These are phyloP conservation scores for Drosophila histrio DNA, from an alignment of 2,888 invertebrate species.

Conservation along the genomic window DNA sequence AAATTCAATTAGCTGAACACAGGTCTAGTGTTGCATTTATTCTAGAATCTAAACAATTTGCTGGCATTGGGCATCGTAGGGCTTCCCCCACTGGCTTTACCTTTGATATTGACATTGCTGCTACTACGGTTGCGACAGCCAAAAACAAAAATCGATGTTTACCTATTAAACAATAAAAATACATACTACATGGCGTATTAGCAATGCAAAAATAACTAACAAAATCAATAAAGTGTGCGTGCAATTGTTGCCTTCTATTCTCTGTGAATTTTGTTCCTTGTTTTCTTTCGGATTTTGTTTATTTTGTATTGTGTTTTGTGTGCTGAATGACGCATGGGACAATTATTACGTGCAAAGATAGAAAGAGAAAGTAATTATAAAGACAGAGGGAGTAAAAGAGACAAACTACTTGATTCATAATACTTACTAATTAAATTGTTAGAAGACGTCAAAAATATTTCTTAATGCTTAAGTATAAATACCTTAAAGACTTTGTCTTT, in stretches of 20 bases:
- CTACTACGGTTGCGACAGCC: neutral
- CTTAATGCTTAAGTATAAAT: no score
- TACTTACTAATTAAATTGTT: slow-evolving; percentile 62
- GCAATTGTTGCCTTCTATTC: slow-evolving; percentile 31
- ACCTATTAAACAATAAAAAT: slow-evolving; percentile 45
- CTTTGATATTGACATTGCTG: slow-evolving; percentile 76
- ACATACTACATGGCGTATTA: slow-evolving; percentile 57
- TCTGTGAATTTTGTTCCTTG: slow-evolving; percentile 5
- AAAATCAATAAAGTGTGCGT: slow-evolving; percentile 62
- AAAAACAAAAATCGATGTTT: slow-evolving; percentile 49
- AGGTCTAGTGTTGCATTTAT: slow-evolving; percentile 14
- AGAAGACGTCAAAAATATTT: slow-evolving; percentile 12
- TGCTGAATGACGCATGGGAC: slow-evolving; percentile 54
- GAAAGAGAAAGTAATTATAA: neutral
- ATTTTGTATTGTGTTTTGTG: neutral
- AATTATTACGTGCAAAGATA: slow-evolving; percentile 38
- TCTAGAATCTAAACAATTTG: slow-evolving; percentile 37
- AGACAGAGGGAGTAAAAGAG: neutral
- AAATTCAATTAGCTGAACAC: slow-evolving; percentile 71
- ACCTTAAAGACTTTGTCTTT: no score
- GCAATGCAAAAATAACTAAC: slow-evolving; percentile 52
- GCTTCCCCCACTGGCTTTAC: slow-evolving; percentile 54
- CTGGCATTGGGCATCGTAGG: slow-evolving; percentile 42
- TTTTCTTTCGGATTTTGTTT: slow-evolving; percentile 7
- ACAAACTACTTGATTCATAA: slow-evolving; percentile 31